A percentile compares a stretch with the other conserved stretches of the same genome.
phyloP scores from a whole-genome alignment of 2,888 invertebrate species.

The Myopa tessellatipennis region DNA sequence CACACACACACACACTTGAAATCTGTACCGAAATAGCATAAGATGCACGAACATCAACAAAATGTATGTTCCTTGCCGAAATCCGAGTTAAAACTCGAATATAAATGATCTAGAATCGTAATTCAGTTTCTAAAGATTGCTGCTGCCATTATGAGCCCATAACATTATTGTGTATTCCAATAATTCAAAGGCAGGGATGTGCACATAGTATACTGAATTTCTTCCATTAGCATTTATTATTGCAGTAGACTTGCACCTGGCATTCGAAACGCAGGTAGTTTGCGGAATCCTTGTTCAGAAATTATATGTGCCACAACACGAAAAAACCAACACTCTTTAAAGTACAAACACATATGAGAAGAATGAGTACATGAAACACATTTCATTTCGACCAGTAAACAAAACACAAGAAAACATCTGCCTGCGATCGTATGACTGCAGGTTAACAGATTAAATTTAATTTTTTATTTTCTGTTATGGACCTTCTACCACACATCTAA shows the following conservation, averaged over 20 bases:
- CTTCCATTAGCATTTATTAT: neutral
- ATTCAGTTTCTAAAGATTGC: no score
- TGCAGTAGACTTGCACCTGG: conserved; percentile 27
- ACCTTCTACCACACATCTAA: neutral
- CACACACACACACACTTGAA: neutral
- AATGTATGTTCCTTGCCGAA: neutral
- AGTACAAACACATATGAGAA: neutral
- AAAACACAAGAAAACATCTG: conserved; percentile 33
- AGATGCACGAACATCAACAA: neutral
- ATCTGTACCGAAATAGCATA: conserved; percentile 18
- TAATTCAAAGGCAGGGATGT: no score
- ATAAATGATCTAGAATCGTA: no score
- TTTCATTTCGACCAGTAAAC: conserved; percentile 1
- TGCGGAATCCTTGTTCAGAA: conserved; percentile 13
- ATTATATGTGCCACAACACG: conserved; percentile 5
- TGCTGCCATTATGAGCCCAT: no score
- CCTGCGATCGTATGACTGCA: conserved; percentile 21
- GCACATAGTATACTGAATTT: no score
- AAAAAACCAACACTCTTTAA: conserved; percentile 10
- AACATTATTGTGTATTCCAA: no score
- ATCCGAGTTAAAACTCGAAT: neutral
- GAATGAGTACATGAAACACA: conserved; percentile 18
- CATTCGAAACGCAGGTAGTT: conserved; percentile 18
- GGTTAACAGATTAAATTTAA: conserved; percentile 19
- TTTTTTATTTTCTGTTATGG: conserved; percentile 10